Evolutionary conservation across 2,113 vertebrate species (phyloP).

Genomic region (Pithys albifrons): DNA sequence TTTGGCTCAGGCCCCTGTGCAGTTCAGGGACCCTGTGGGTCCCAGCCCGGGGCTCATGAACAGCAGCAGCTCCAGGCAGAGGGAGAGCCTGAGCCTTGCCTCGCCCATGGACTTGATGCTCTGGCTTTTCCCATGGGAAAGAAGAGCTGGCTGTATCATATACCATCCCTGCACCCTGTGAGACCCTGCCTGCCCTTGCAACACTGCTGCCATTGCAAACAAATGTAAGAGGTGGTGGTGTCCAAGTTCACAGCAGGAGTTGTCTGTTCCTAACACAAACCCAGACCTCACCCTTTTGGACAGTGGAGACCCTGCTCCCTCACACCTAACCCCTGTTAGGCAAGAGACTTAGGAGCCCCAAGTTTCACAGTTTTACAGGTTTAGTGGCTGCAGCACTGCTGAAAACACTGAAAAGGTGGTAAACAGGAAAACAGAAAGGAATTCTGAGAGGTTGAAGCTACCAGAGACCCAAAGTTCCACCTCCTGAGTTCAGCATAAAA

Average conservation of each 20-base stretch:
- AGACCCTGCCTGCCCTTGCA: not conserved
- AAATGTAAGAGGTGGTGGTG: not conserved
- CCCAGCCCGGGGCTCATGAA: too few species aligned
- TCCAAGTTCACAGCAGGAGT: not conserved
- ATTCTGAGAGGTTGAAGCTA: not conserved
- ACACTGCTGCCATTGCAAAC: rapidly evolving
- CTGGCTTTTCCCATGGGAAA: rapidly evolving
- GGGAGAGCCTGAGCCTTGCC: not conserved
- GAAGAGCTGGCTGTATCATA: not conserved
- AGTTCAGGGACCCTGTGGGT: not conserved
- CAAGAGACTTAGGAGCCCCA: not conserved
- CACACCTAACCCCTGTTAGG: not conserved
- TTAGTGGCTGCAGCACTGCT: not conserved
- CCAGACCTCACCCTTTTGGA: not conserved
- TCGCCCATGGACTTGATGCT: rapidly evolving
- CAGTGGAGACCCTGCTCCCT: not conserved
- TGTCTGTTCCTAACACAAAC: not conserved
- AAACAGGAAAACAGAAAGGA: not conserved
- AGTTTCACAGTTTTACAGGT: not conserved
- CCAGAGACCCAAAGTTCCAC: not conserved
- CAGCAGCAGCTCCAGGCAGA: not conserved
- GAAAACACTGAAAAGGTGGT: not conserved
- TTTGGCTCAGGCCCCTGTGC: not conserved
- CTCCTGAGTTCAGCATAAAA: not conserved
- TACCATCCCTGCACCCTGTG: rapidly evolving